These are phyloP conservation scores for Sebastiscus tertius DNA, from an alignment of 2,797 vertebrate genomes.

Conservation along the genomic window DNA sequence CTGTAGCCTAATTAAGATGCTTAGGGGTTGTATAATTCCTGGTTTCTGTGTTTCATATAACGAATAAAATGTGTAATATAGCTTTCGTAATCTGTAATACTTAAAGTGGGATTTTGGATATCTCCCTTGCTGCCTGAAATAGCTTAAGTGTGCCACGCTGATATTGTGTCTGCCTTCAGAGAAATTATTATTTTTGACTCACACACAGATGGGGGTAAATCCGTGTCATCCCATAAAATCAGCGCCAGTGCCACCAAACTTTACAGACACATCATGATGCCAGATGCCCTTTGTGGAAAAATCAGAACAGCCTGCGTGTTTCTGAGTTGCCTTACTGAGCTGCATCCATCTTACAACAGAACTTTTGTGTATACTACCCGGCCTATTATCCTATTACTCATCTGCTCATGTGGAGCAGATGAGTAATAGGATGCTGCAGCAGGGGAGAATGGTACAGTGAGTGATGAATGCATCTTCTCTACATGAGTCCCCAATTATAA, in stretches of 20 bases:
- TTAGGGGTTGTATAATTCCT: background rate
- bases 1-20: background rate
- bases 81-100: background rate
- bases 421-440: constrained; percentile 44
- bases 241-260: constrained; percentile 35
- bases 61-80: background rate
- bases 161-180: constrained; percentile 27
- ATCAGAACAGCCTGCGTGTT: constrained; percentile 38
- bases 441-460: constrained; percentile 3
- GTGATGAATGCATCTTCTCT: constrained; percentile 27
- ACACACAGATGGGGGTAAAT: constrained; percentile 60
- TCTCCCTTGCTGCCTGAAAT: constrained; percentile 1
- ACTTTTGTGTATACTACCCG: constrained; percentile 20
- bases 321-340: constrained; percentile 22
- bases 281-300: constrained; percentile 50
- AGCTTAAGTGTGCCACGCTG: background rate
- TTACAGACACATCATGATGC: constrained; percentile 28
- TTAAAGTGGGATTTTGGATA: constrained; percentile 7
- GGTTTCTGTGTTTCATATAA: background rate
- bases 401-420: constrained; percentile 34
- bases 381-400: constrained; percentile 51
- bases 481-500: constrained; percentile 21
- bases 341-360: constrained; percentile 34
- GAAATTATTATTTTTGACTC: constrained; percentile 47
- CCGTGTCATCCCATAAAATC: constrained; percentile 55